Percentiles rank a stretch among this genome's conserved stretches.
These are phyloP conservation scores for Flexamia atlantica DNA, from an alignment of 2,888 invertebrate species.

Conservation along the genomic window DNA sequence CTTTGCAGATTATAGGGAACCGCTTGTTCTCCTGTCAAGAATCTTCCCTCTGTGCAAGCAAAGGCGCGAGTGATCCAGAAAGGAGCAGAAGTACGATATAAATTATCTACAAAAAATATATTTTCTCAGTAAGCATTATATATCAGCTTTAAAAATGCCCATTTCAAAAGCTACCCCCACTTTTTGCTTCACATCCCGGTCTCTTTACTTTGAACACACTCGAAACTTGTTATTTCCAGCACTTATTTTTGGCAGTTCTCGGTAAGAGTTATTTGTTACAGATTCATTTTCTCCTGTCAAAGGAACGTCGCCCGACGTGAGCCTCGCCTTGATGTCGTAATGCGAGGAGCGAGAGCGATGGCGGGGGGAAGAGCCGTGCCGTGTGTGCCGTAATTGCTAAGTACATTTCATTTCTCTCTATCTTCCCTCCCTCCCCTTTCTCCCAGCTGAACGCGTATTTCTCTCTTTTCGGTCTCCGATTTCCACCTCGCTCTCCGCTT, in stretches of 20 bases:
- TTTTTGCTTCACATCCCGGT: too few relatives aligned
- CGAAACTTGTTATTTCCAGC: neutral
- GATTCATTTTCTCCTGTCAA: conserved; percentile 19
- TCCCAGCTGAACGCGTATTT: neutral
- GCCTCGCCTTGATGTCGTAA: neutral
- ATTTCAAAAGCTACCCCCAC: too few relatives aligned
- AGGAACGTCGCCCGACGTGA: conserved; percentile 11
- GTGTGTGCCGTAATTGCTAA: conserved; percentile 9
- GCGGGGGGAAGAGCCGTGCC: neutral
- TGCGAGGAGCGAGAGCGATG: conserved; percentile 28
- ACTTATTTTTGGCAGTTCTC: neutral
- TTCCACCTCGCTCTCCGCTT: neutral
- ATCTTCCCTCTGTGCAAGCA: too few relatives aligned
- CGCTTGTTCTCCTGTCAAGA: too few relatives aligned
- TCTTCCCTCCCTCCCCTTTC: neutral
- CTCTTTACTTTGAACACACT: too few relatives aligned
- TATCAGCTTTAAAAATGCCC: too few relatives aligned
- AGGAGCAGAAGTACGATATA: too few relatives aligned
- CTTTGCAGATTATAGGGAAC: too few relatives aligned
- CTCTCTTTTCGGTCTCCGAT: neutral
- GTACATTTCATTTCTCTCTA: conserved; percentile 20
- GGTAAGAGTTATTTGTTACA: conserved; percentile 4
- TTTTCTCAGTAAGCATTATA: too few relatives aligned
- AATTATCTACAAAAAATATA: too few relatives aligned
- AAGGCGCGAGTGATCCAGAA: too few relatives aligned